Evolutionary conservation across 2,113 vertebrate species (phyloP).

Genomic region (Muntiacus muntjak): DNA sequence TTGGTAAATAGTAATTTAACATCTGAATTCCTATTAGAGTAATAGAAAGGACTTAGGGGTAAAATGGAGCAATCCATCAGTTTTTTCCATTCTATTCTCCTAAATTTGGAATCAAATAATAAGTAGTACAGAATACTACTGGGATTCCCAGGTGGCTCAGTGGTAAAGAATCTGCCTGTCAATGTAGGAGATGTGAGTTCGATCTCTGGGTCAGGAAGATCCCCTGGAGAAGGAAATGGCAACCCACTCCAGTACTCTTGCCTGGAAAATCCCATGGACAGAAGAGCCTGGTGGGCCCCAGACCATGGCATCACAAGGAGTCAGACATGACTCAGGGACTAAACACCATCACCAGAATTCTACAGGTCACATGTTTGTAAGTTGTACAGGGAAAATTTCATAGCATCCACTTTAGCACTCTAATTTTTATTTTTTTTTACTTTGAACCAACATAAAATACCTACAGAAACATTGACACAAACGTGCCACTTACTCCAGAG

Average conservation of each 20-base stretch:
- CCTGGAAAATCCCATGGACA: background rate
- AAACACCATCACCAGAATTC: background rate
- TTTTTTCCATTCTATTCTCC: background rate
- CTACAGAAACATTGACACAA: background rate
- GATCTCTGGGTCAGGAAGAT: background rate
- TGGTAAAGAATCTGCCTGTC: background rate
- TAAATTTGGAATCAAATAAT: constrained; percentile 5
- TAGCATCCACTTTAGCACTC: background rate
- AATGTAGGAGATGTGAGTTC: background rate
- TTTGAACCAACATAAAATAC: background rate
- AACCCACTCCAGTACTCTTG: background rate
- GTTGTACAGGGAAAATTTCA: background rate
- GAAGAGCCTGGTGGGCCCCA: background rate
- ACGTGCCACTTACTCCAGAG: background rate
- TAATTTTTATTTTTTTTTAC: background rate
- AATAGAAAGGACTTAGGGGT: background rate
- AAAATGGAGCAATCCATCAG: background rate
- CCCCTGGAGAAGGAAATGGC: background rate
- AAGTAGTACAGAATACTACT: background rate
- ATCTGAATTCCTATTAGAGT: background rate
- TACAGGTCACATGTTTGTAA: background rate
- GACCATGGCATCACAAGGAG: background rate
- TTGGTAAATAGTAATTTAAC: background rate
- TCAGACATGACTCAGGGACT: background rate
- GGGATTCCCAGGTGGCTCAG: background rate